These are phyloP conservation scores for Silurus aristotelis DNA, from an alignment of 2,797 vertebrate species.

Conservation along the genomic window DNA sequence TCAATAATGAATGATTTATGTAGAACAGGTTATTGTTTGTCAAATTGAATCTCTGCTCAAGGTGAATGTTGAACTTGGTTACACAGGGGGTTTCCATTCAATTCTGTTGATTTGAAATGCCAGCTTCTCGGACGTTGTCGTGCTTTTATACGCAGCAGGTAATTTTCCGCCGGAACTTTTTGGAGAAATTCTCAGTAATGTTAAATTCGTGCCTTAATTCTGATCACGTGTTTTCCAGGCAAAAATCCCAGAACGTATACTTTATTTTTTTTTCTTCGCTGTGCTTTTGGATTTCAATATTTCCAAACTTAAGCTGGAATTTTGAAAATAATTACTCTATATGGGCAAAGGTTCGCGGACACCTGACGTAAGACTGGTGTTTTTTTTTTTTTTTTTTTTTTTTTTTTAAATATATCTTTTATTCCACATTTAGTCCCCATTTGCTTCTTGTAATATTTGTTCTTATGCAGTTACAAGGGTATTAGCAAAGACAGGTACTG, in stretches of 20 bases:
- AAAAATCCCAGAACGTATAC: background rate
- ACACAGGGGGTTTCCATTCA: background rate
- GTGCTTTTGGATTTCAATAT: no score
- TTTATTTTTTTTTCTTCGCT: no score
- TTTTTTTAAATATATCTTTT: no score
- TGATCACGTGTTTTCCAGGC: constrained; percentile 1
- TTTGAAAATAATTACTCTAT: no score
- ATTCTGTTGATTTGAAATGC: background rate
- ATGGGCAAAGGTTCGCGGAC: no score
- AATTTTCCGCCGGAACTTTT: background rate
- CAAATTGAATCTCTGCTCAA: background rate
- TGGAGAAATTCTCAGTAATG: background rate
- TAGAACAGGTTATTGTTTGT: background rate
- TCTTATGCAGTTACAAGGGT: no score
- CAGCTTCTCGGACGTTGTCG: background rate
- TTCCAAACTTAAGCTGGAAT: no score
- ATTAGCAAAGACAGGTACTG: no score
- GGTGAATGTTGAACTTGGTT: background rate
- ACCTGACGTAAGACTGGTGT: no score
- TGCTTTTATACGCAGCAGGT: background rate
- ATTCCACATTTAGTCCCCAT: no score
- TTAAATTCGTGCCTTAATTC: background rate
- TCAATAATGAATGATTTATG: background rate
- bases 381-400: no score
- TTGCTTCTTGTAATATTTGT: no score